A percentile compares a stretch with the other conserved stretches of the same genome.
Conservation (phyloP, 2,888 invertebrate genomes). For the Serrognathus titanus region DNA sequence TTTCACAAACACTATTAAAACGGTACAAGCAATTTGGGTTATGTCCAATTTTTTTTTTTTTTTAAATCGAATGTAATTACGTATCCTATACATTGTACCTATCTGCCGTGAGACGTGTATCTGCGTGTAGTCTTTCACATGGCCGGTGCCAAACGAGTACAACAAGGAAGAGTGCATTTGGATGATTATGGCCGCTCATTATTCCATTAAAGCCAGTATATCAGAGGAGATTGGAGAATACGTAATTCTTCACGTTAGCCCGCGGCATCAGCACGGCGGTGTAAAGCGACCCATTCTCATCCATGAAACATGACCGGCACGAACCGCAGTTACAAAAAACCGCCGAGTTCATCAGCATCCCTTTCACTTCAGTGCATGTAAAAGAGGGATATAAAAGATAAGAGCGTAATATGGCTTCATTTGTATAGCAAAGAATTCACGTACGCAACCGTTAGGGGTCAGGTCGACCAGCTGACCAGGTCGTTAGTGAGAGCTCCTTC, state of each 20-base stretch:
- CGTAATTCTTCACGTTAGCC: slow-evolving; percentile 24
- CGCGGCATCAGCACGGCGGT: slow-evolving; percentile 22
- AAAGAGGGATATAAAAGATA: slow-evolving; percentile 13
- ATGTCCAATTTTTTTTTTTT: no score
- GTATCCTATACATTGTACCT: no score
- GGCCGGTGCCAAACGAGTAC: no score
- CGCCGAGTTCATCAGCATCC: slow-evolving; percentile 10
- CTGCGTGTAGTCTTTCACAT: no score
- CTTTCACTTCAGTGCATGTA: slow-evolving; percentile 19
- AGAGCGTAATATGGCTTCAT: slow-evolving; percentile 14
- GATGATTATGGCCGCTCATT: no score
- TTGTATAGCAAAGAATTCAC: slow-evolving; percentile 15
- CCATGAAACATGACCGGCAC: slow-evolving; percentile 22
- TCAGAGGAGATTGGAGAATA: slow-evolving; percentile 10
- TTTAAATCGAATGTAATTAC: no score
- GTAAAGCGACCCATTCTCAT: slow-evolving; percentile 22
- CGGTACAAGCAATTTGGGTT: no score
- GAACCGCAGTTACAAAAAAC: slow-evolving; percentile 15
- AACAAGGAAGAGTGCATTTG: no score
- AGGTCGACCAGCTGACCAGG: slow-evolving; percentile 21
- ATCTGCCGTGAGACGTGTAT: no score
- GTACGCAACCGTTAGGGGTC: slow-evolving; percentile 22
- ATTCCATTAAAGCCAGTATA: neutral
- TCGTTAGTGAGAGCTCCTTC: slow-evolving; percentile 17
- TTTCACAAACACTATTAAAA: no score